These are phyloP conservation scores for Ormyrus thymus DNA, from an alignment of 2,888 invertebrate species.

Conservation along the genomic window DNA sequence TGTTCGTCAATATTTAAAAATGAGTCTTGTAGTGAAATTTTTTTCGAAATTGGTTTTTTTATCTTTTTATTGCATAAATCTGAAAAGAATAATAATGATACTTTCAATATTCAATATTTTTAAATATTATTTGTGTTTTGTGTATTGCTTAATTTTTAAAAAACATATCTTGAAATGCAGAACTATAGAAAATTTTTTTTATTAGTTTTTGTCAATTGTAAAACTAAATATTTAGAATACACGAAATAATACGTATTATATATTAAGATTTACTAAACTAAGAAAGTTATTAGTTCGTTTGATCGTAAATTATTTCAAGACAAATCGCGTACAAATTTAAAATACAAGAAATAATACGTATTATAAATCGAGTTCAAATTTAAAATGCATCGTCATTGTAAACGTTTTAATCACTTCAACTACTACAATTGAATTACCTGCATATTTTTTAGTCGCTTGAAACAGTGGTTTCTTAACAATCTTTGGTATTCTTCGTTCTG, in stretches of 20 bases:
- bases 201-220: conserved; percentile 22
- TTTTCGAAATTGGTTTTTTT: conserved; percentile 10
- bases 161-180: no score
- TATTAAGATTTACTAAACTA: no score
- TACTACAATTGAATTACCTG: conserved; percentile 6
- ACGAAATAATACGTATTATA: no score
- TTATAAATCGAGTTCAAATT: no score
- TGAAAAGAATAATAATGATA: conserved; percentile 24
- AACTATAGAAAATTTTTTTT: neutral
- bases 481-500: conserved; percentile 27
- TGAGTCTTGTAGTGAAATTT: conserved; percentile 9
- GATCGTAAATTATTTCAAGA: no score
- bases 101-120: neutral
- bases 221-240: neutral
- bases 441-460: neutral
- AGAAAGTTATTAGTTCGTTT: no score
- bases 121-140: no score
- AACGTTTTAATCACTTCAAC: no score
- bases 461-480: neutral
- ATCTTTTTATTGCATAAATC: conserved; percentile 16
- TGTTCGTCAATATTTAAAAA: conserved; percentile 38
- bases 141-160: no score
- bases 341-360: no score
- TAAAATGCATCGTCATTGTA: no score
- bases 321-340: no score